A percentile compares a stretch with the other conserved stretches of the same genome.
These are phyloP conservation scores for Atherinosoma microstoma DNA, from an alignment of 2,797 vertebrate genomes.

Conservation along the genomic window DNA sequence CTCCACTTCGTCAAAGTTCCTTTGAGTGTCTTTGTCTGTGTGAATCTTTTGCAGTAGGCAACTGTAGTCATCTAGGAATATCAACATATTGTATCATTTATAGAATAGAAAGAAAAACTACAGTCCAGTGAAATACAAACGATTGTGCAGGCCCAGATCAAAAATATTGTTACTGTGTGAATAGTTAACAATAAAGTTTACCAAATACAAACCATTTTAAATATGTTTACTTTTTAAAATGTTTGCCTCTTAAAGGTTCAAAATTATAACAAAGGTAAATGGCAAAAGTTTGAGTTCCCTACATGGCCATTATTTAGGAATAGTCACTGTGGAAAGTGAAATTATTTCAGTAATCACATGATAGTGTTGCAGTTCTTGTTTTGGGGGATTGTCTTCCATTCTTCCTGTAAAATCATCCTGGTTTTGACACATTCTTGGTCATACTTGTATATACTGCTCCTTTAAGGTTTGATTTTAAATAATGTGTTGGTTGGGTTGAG, in stretches of 20 bases:
- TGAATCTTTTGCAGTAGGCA: constrained; percentile 5
- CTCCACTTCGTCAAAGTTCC: constrained; percentile 15
- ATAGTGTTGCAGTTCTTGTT: not conserved
- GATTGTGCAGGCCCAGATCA: not conserved
- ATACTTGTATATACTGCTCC: not conserved
- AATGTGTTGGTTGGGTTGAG: not conserved
- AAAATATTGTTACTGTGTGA: not conserved
- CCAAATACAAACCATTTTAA: not conserved
- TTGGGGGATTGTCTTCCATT: not conserved
- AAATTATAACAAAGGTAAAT: not conserved
- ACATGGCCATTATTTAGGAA: not conserved
- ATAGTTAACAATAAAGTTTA: not conserved
- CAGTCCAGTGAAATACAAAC: not conserved
- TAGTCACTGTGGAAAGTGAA: not conserved
- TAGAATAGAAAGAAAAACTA: not conserved
- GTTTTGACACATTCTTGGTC: not conserved
- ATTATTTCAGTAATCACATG: not conserved
- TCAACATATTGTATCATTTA: not conserved
- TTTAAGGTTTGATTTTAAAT: not conserved
- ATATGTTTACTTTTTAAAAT: not conserved
- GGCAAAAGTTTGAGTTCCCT: not conserved
- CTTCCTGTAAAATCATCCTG: not conserved
- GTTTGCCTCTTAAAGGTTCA: not conserved
- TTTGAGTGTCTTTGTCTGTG: constrained; percentile 5
- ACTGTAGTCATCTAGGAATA: not conserved